Evolutionary conservation across 1,140 invertebrate genomes (phyloP).

Genomic region (Drosophila aff.): DNA sequence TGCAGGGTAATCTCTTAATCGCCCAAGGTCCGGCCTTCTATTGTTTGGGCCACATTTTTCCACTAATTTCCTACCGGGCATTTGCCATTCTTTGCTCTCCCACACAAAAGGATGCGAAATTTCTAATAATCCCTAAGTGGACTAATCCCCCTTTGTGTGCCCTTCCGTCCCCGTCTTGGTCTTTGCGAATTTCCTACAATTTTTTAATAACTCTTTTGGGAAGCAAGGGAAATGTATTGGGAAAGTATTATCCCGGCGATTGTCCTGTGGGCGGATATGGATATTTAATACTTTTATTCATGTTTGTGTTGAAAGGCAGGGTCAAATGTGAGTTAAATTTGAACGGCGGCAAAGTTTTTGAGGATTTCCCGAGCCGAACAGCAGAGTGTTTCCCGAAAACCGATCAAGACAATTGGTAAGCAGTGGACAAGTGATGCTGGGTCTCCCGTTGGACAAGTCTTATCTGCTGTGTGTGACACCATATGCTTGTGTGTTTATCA

Average conservation of each 20-base stretch:
- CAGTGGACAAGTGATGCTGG: constrained; percentile 38
- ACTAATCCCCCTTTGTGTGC: constrained; percentile 76
- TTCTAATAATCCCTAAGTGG: constrained; percentile 78
- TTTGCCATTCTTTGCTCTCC: constrained; percentile 22
- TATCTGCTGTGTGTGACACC: constrained; percentile 53
- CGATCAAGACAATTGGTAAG: constrained; percentile 55
- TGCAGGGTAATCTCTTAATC: constrained; percentile 80
- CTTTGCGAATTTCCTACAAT: constrained; percentile 35
- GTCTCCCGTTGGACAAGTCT: constrained; percentile 30
- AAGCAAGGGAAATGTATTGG: constrained; percentile 32
- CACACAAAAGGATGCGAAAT: constrained; percentile 52
- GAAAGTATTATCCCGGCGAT: constrained; percentile 57
- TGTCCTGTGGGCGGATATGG: constrained; percentile 81
- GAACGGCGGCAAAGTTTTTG: constrained; percentile 44
- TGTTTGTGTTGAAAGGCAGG: constrained; percentile 45
- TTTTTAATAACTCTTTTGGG: constrained; percentile 76
- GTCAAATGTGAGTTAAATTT: constrained; percentile 70
- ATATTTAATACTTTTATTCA: constrained; percentile 76
- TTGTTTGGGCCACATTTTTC: constrained; percentile 56
- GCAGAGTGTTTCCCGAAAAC: constrained; percentile 27
- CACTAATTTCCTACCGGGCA: constrained; percentile 67
- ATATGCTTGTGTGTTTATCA: constrained; percentile 58
- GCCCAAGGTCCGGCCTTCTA: constrained; percentile 39
- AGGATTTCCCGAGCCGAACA: constrained; percentile 8
- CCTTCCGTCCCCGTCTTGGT: constrained; percentile 17